A percentile compares a stretch with the other conserved stretches of the same genome.
phyloP scores from a whole-genome alignment of 2,797 vertebrate genomes.

The Galagoides demidoff region DNA sequence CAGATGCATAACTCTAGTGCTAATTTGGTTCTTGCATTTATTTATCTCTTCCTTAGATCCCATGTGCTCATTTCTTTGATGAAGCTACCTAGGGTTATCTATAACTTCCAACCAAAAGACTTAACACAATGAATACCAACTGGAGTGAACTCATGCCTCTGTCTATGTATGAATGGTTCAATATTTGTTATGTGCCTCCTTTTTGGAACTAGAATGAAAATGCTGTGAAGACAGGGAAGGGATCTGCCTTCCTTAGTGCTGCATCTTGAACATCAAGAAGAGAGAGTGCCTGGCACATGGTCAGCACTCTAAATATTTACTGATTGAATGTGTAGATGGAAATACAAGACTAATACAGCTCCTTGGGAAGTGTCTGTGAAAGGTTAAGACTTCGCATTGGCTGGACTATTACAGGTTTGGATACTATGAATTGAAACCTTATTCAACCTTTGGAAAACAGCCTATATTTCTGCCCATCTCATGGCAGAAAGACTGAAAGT shows the following conservation, averaged over 20 bases:
- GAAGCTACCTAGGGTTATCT: constrained; percentile 10
- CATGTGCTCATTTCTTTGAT: constrained; percentile 17
- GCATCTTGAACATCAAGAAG: neutral
- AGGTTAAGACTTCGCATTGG: neutral
- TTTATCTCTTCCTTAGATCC: neutral
- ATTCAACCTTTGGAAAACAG: neutral
- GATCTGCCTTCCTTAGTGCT: neutral
- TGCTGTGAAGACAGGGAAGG: neutral
- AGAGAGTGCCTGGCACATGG: neutral
- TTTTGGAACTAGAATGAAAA: neutral
- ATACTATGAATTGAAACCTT: neutral
- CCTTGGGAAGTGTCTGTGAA: neutral
- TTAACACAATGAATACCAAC: neutral
- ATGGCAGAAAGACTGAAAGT: neutral
- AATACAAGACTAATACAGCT: neutral
- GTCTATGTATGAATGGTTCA: neutral
- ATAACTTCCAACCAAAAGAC: neutral
- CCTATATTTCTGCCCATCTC: neutral
- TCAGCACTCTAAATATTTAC: neutral
- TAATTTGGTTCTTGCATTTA: neutral
- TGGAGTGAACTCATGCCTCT: neutral
- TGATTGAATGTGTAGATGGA: neutral
- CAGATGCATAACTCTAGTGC: neutral
- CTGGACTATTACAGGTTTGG: neutral
- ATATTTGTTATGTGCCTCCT: neutral